These are phyloP conservation scores for Morus bassanus DNA, from an alignment of 2,797 vertebrate genomes.

Conservation along the genomic window DNA sequence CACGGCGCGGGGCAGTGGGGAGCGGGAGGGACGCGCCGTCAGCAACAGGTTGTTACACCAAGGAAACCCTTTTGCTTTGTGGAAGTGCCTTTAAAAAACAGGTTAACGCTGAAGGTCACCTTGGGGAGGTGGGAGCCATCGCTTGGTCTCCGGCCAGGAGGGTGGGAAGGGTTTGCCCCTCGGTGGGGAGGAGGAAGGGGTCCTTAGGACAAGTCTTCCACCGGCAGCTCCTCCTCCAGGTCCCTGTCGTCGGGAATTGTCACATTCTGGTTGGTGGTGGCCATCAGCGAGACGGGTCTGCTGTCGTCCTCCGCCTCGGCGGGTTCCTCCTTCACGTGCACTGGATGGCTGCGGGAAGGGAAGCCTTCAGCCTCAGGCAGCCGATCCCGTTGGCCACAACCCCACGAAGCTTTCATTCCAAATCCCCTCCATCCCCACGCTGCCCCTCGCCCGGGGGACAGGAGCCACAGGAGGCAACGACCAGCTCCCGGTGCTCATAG, in stretches of 20 bases:
- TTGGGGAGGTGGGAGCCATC: constrained; percentile 57
- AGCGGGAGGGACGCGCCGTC: constrained; percentile 20
- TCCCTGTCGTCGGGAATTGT: constrained; percentile 90
- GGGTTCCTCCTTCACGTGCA: constrained; percentile 98
- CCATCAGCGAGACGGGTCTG: constrained; percentile 86
- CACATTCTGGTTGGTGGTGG: constrained; percentile 86
- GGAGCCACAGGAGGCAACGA: rapidly evolving
- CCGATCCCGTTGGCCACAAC: too few relatives aligned
- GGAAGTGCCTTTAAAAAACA: constrained; percentile 66
- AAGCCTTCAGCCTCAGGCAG: not conserved
- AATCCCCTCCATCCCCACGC: not conserved
- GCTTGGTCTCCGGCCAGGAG: constrained; percentile 48
- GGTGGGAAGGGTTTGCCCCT: constrained; percentile 60
- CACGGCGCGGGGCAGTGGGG: constrained; percentile 17
- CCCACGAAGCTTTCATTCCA: rapidly evolving
- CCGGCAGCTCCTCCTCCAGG: constrained; percentile 94
- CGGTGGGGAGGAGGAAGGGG: constrained; percentile 39
- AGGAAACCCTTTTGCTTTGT: constrained; percentile 57
- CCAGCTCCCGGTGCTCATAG: rapidly evolving
- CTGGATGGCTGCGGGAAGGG: constrained; percentile 81
- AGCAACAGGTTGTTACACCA: constrained; percentile 4
- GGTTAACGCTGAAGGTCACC: constrained; percentile 59
- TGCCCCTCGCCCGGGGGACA: rapidly evolving
- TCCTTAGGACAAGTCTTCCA: constrained; percentile 86
- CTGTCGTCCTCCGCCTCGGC: constrained; percentile 91